These are phyloP conservation scores for Rhizoglyphus robini DNA, from an alignment of 1,140 invertebrate species.

Conservation along the genomic window DNA sequence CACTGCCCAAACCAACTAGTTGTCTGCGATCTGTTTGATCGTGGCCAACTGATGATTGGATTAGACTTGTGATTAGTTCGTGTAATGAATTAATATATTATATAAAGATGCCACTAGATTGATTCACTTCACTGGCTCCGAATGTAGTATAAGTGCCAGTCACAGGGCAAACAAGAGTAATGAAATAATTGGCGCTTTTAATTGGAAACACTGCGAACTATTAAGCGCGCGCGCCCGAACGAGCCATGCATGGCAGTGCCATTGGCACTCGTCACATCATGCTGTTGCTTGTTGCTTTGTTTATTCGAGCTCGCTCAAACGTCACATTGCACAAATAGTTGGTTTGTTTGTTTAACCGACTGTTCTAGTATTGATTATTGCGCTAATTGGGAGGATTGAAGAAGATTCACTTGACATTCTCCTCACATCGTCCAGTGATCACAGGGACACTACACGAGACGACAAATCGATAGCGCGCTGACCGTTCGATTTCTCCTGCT, in stretches of 20 bases:
- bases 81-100: neutral
- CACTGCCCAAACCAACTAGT: neutral
- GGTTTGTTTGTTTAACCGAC: no score
- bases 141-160: no score
- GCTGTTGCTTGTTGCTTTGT: neutral
- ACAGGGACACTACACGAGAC: no score
- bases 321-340: no score
- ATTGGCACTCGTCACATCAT: neutral
- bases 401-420: no score
- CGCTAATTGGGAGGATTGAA: no score
- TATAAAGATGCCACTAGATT: neutral
- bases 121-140: neutral
- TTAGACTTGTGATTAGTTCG: neutral
- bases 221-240: neutral
- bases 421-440: no score
- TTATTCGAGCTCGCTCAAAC: neutral
- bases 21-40: neutral
- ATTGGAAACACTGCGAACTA: neutral
- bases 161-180: neutral
- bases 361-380: no score
- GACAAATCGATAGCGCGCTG: no score
- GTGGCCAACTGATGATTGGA: constrained; percentile 12
- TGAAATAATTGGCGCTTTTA: constrained; percentile 2
- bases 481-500: no score
- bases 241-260: no score